Base-by-base conservation (phyloP, 2,888 invertebrate species). In the Leucania comma region DNA sequence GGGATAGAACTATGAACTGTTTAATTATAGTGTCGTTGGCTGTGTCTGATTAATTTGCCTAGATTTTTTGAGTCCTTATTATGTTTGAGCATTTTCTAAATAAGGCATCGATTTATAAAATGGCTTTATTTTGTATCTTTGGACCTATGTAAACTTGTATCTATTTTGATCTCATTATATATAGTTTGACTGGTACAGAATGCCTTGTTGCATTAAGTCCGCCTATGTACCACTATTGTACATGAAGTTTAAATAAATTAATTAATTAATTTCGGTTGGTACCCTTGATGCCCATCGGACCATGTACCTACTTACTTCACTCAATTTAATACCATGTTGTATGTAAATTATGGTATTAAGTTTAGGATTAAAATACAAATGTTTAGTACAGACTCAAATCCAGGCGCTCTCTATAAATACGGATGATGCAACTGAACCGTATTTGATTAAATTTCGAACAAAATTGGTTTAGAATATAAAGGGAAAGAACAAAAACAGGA, bases 381-480 rank as follows among this genome's bases (percentile, higher is more conserved):
- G n/a, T 22, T 26, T 10, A 22, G 20, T 32, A 2, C 29, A 32
- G 42, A 65, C 24, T 42, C 5, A 24, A n/a, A 12, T 22, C 14
- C 42, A 46, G 42, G 64, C 65, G 22, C 38, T 42, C 26, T 26
- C 20, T 26, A 42, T 72, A 64, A 26, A 72, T 26, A 32, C 50
- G 26, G 42, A 35, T 65, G 22, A 26, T 35, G 26, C 56, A 73
- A 50, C 38, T 24, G 20, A 57, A 65, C 32, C 24, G 42, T n/a
- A 57, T 64, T 64, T 75, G 48, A 65, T 64, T 50, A 65, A 32
- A 75, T 32, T 42, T 22, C 32, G 20, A 75, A 59, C 48, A 2
- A 24, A 17, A 26, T 56, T 60, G 17, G 4, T 69, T 51, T 51
- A 53, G 17, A 75, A 46, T 65, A 57, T 57, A 72, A 46, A 51